phyloP scores from a whole-genome alignment of 2,888 invertebrate genomes.

The Dimorphilus gyrociliatus region DNA sequence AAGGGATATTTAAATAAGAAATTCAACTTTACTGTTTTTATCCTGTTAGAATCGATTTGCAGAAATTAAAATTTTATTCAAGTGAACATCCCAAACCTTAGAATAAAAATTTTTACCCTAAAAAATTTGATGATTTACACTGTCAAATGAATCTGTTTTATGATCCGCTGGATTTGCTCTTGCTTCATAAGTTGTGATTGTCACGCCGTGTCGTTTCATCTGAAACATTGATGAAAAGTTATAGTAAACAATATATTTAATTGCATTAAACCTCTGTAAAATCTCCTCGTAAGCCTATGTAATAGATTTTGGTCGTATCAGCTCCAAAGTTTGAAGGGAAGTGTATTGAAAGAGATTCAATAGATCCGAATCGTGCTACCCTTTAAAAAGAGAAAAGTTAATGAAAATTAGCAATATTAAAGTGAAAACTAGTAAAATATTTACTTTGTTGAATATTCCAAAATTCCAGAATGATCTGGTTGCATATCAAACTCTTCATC shows the following conservation, averaged over 20 bases:
- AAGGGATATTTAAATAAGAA: no score
- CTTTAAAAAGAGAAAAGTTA: constrained; percentile 41
- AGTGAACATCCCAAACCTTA: no score
- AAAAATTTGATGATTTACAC: constrained; percentile 19
- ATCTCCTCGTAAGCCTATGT: constrained; percentile 87
- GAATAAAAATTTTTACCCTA: no score
- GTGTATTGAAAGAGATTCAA: constrained; percentile 71
- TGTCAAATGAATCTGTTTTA: constrained; percentile 42
- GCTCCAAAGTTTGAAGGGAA: constrained; percentile 71
- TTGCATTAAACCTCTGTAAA: constrained; percentile 48
- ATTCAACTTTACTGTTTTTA: no score
- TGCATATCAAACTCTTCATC: constrained; percentile 80
- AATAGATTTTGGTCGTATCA: constrained; percentile 52
- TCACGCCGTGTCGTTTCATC: constrained; percentile 69
- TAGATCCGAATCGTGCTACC: constrained; percentile 74
- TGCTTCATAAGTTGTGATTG: constrained; percentile 75
- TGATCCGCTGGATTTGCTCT: constrained; percentile 71
- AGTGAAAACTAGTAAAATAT: constrained; percentile 18
- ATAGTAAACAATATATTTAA: background rate
- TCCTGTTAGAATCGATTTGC: no score
- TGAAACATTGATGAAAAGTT: constrained; percentile 12
- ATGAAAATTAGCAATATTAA: constrained; percentile 26
- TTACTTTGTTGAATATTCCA: constrained; percentile 82
- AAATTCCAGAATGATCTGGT: constrained; percentile 55
- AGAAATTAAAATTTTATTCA: no score